Evolutionary conservation across 2,888 invertebrate species (phyloP), one percentile per base, ranked within the genome.

Genomic region (Megaustenia siamemsis): DNA sequence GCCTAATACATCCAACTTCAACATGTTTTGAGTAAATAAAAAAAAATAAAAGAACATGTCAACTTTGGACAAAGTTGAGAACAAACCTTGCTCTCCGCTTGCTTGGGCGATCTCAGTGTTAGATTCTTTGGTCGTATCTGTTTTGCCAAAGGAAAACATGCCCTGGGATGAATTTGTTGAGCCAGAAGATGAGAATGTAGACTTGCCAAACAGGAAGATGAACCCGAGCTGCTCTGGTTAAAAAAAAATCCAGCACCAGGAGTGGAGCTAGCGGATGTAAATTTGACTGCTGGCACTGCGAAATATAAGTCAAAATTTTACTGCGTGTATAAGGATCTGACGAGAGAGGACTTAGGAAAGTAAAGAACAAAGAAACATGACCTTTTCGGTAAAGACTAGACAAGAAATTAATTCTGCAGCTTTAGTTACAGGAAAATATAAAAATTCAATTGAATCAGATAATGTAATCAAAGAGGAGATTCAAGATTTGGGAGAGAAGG

Each of bases 121-220:
- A 43, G 77, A 38, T 10, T 32, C 82, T 1, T 69, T 38, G 35
- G 28, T 66, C 4, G 53, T 32, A 5, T 45, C 12, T 0, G 77
- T 68, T 5, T 35, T 28, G 3, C 63, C 82, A 43, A 85, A 82
- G n/a, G 82, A 71, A 68, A 85, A 85, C 53, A 45, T 40, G 12
- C 60, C 53, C 69, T 66, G 66, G 10, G 63, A 45, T 21, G 77
- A 56, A n/a, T 10, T 60, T 24, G 77, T n/a, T 1, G 66, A 56
- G 21, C 83, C 83, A 28, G 66, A 68, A 5, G 77, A 83, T 49
- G 69, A 83, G 35, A 78, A 63, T 21, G 77, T 8, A 10, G 71
- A 49, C 43, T 77, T 68, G 28, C 35, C 40, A n/a, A 40, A 49
- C 2, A 66, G 32, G 71, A 40, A 18, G 71, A 35, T 28, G 63